Percentiles rank a stretch among this genome's conserved stretches.
Conservation (phyloP, 2,888 invertebrate genomes). For the Calameuta pallipes region DNA sequence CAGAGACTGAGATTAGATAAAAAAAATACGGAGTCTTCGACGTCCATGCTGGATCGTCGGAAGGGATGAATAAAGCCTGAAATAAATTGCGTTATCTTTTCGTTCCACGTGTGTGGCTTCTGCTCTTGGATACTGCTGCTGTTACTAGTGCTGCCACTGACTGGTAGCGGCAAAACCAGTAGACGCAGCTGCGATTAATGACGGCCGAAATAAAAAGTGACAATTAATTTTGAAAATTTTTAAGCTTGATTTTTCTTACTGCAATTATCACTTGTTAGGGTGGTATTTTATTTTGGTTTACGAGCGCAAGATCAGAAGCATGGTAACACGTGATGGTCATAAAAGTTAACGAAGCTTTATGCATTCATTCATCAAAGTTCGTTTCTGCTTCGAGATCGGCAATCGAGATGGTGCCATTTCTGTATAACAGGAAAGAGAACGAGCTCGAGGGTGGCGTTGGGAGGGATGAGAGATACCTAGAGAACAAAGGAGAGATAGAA, state of each 20-base stretch:
- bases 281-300: neutral
- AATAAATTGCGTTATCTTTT: conserved; percentile 64
- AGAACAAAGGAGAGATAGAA: neutral
- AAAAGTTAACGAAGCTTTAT: neutral
- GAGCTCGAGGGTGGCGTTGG: neutral
- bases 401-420: conserved; percentile 36
- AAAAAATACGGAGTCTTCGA: conserved; percentile 25
- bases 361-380: neutral
- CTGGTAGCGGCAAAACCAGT: neutral
- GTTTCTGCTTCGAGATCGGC: conserved; percentile 19
- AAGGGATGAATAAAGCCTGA: conserved; percentile 55
- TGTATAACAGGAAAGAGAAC: conserved; percentile 6
- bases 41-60: conserved; percentile 24
- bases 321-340: neutral
- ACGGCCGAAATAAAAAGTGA: neutral
- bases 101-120: conserved; percentile 61
- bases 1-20: neutral
- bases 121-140: neutral
- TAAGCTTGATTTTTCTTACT: neutral
- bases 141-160: neutral
- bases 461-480: conserved; percentile 6
- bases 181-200: neutral
- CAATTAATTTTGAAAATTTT: neutral
- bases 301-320: neutral
- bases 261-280: neutral